These are phyloP conservation scores for Campylomormyrus numenius DNA, from an alignment of 2,113 vertebrate genomes.

Conservation along the genomic window DNA sequence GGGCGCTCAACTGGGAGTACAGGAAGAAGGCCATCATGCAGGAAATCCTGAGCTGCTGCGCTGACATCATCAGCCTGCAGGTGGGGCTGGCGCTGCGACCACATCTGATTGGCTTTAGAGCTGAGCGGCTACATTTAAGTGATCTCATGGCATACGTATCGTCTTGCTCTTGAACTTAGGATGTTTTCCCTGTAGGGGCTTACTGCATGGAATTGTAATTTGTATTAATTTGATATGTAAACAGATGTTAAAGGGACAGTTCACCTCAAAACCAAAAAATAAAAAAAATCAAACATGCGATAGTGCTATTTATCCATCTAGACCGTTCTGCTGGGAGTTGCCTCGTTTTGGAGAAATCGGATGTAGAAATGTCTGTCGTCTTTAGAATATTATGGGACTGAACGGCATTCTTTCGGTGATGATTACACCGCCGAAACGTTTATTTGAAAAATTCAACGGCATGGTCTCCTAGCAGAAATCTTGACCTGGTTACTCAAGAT, in stretches of 20 bases:
- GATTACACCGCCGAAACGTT: not conserved
- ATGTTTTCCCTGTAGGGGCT: not conserved
- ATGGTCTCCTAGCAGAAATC: not conserved
- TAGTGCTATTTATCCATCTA: not conserved
- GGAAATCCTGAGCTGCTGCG: slow-evolving; percentile 87
- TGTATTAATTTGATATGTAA: not conserved
- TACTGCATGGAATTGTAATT: not conserved
- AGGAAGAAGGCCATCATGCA: slow-evolving; percentile 98
- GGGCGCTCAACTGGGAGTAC: slow-evolving; percentile 97
- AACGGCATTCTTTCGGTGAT: not conserved
- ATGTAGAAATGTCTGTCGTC: not conserved
- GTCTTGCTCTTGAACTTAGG: not conserved
- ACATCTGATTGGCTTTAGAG: not conserved
- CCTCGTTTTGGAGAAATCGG: not conserved
- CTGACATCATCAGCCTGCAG: slow-evolving; percentile 96
- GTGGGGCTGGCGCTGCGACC: slow-evolving; percentile 48
- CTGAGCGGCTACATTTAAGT: not conserved
- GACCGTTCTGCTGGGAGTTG: not conserved
- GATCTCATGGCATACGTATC: not conserved
- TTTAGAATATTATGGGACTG: not conserved
- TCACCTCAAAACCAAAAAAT: not conserved
- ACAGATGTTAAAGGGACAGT: not conserved
- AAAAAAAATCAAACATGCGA: not conserved
- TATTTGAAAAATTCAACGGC: not conserved
- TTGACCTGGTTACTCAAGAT: not conserved